phyloP scores from a whole-genome alignment of 2,888 invertebrate genomes.

The Mythimna vitellina region DNA sequence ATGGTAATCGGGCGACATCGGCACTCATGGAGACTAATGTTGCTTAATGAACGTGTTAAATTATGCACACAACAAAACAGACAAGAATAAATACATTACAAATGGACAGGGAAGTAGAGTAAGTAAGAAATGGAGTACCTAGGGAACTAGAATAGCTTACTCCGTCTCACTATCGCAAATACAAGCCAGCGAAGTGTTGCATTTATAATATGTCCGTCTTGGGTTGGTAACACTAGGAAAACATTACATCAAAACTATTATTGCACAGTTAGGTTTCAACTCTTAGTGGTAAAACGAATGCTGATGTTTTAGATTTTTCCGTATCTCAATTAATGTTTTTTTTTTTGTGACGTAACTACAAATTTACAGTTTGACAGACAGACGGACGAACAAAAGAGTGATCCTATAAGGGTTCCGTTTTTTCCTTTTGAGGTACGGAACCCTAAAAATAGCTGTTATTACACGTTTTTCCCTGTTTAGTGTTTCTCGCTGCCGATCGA shows the following conservation, averaged over 20 bases:
- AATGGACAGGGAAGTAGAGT: constrained; percentile 33
- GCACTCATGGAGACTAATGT: constrained; percentile 61
- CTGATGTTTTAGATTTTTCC: no score
- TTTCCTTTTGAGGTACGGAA: neutral
- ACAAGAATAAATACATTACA: constrained; percentile 59
- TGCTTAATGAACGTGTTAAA: constrained; percentile 64
- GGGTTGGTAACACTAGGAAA: neutral
- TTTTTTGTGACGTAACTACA: no score
- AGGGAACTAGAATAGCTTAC: neutral
- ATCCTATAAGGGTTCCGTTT: no score
- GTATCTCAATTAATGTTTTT: no score
- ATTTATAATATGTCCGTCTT: neutral
- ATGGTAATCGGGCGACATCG: constrained; percentile 50
- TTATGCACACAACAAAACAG: constrained; percentile 65
- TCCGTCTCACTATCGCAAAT: neutral
- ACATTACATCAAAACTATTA: no score
- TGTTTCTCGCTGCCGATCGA: no score
- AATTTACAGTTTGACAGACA: no score
- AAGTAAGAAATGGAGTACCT: constrained; percentile 11
- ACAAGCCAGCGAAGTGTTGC: neutral
- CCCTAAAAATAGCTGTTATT: neutral
- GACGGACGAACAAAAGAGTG: no score
- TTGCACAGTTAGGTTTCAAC: no score
- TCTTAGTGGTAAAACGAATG: no score
- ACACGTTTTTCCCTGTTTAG: neutral